These are phyloP conservation scores for Chaetorhynchus papuensis DNA, from an alignment of 2,113 vertebrate species.

Conservation along the genomic window DNA sequence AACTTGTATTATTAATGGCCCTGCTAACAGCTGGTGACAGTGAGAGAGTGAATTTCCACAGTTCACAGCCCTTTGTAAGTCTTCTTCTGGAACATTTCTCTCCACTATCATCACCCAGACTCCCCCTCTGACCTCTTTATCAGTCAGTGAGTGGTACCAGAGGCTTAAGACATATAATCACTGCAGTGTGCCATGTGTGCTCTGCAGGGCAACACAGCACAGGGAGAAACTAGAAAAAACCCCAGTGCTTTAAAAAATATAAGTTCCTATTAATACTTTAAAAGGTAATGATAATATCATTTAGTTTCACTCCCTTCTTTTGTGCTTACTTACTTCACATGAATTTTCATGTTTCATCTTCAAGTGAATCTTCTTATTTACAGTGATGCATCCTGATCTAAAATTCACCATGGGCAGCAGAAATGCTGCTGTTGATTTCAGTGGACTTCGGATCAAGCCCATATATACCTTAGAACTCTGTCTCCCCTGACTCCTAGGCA, in stretches of 20 bases:
- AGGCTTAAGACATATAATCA: constrained; percentile 45
- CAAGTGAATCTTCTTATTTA: not conserved
- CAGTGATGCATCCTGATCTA: not conserved
- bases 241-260: not conserved
- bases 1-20: constrained; percentile 48
- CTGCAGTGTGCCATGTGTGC: not conserved
- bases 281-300: not conserved
- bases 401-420: not conserved
- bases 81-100: constrained; percentile 61
- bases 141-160: constrained; percentile 67
- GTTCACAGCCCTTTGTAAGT: constrained; percentile 55
- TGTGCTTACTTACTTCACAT: not conserved
- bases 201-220: not conserved
- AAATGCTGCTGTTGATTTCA: not conserved
- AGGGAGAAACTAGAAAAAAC: not conserved
- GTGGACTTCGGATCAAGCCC: not conserved
- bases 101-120: constrained; percentile 60
- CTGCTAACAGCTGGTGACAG: constrained; percentile 55
- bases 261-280: not conserved
- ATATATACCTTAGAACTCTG: not conserved
- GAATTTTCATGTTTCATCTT: not conserved
- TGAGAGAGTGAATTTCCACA: constrained; percentile 55
- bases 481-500: not conserved
- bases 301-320: not conserved
- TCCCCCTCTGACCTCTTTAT: constrained; percentile 67